Evolutionary conservation across 2,888 invertebrate species (phyloP).

Genomic region (Cryptophagus acutangulus): DNA sequence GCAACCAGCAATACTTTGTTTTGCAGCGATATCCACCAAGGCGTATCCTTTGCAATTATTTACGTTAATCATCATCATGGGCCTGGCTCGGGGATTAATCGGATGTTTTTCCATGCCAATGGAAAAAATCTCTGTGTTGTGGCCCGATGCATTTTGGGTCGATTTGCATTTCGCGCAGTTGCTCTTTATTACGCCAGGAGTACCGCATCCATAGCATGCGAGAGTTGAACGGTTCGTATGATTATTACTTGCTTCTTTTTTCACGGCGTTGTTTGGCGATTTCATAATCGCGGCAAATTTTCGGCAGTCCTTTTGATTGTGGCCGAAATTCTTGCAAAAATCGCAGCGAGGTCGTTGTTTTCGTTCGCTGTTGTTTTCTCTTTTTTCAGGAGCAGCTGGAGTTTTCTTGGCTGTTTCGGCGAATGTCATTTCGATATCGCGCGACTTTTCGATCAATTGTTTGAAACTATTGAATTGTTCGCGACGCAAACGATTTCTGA

Average conservation of each 20-base stretch:
- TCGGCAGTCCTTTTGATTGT: slow-evolving; percentile 9
- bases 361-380: neutral
- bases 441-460: slow-evolving; percentile 10
- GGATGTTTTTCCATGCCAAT: neutral
- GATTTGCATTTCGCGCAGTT: slow-evolving; percentile 5
- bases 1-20: neutral
- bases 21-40: slow-evolving; percentile 3
- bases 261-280: neutral
- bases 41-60: too few relatives aligned
- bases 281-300: slow-evolving; percentile 9
- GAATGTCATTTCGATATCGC: slow-evolving; percentile 6
- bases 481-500: slow-evolving; percentile 2
- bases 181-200: neutral
- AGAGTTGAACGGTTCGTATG: neutral
- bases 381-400: too few relatives aligned
- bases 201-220: slow-evolving; percentile 6
- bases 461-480: slow-evolving; percentile 6
- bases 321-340: slow-evolving; percentile 11
- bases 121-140: neutral
- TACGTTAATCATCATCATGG: too few relatives aligned
- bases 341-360: slow-evolving; percentile 10
- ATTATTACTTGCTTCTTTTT: neutral
- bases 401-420: too few relatives aligned
- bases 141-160: neutral
- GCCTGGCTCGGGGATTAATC: too few relatives aligned